Conservation (phyloP, 2,888 invertebrate species). For the Masnerella sp. region DNA sequence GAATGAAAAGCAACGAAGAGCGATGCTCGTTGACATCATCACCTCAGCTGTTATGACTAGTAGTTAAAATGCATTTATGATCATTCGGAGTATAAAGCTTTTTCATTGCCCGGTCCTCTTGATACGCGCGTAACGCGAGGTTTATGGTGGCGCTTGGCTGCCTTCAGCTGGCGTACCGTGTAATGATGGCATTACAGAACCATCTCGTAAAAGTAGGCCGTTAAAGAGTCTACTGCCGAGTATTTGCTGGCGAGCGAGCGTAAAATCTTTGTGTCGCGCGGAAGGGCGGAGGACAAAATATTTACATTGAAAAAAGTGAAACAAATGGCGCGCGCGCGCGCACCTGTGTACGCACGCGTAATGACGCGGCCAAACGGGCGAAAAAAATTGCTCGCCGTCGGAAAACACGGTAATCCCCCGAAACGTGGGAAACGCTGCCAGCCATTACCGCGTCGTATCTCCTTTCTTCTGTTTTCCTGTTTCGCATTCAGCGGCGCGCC, state of each 20-base stretch:
- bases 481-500: constrained; percentile 27
- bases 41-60: constrained; percentile 27
- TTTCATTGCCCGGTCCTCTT: constrained; percentile 42
- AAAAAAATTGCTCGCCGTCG: constrained; percentile 32
- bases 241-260: too few species aligned
- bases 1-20: neutral
- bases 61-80: constrained; percentile 59
- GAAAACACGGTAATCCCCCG: constrained; percentile 41
- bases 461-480: constrained; percentile 19
- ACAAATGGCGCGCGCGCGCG: constrained; percentile 15
- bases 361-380: constrained; percentile 21
- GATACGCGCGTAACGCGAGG: constrained; percentile 48
- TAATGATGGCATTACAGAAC: constrained; percentile 64
- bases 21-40: constrained; percentile 28
- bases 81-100: constrained; percentile 57
- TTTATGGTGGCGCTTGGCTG: constrained; percentile 66
- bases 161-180: constrained; percentile 57
- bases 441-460: constrained; percentile 42
- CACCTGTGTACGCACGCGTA: constrained; percentile 22
- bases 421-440: constrained; percentile 36
- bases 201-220: constrained; percentile 65
- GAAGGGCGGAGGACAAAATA: constrained; percentile 22
- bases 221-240: constrained; percentile 63
- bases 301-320: constrained; percentile 40
- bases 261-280: constrained; percentile 58